Evolutionary conservation across 1,140 invertebrate species (phyloP).

Genomic region (Cydia splendana): DNA sequence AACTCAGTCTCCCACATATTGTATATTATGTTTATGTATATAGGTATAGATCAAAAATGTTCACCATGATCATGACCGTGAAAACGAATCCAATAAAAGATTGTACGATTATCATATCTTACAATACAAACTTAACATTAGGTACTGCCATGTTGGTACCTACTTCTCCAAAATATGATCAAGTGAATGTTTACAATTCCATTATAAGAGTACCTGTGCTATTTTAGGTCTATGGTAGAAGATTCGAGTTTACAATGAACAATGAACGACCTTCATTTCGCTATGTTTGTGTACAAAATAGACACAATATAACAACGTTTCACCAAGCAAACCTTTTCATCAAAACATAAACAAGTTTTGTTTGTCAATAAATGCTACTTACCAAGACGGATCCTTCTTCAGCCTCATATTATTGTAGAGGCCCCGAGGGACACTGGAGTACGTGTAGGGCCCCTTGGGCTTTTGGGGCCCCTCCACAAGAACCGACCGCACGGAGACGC

Average conservation of each 20-base stretch:
- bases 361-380: conserved; percentile 37
- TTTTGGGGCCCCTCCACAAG: conserved; percentile 64
- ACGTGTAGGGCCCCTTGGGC: conserved; percentile 70
- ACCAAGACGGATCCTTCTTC: conserved; percentile 70
- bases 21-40: no score
- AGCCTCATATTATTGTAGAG: conserved; percentile 77
- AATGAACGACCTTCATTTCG: not conserved
- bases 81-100: no score
- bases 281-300: not conserved
- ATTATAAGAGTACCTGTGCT: not conserved
- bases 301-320: no score
- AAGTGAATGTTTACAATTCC: no score
- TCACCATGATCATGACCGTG: no score
- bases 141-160: no score
- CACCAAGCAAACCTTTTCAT: not conserved
- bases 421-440: conserved; percentile 71
- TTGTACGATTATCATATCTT: no score
- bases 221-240: not conserved
- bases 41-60: no score
- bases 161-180: no score
- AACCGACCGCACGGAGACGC: conserved; percentile 65
- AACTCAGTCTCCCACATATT: no score
- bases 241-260: not conserved
- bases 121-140: no score
- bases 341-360: not conserved